Base-by-base conservation (phyloP, 2,888 invertebrate genomes). In the Timema podura region DNA sequence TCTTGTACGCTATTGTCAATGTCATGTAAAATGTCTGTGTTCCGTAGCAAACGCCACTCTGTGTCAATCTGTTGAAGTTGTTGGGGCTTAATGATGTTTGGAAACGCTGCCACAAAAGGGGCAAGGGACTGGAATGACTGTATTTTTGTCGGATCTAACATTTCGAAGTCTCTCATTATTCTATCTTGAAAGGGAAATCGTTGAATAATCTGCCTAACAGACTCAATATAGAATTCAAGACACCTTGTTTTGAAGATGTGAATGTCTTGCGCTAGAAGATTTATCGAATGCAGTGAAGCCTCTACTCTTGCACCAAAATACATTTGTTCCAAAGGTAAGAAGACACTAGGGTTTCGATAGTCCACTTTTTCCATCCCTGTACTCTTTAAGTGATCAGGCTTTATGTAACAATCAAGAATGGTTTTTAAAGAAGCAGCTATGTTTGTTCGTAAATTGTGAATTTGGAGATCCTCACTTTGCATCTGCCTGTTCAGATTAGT, bases 151-250 rank as follows among this genome's bases (percentile, higher is more conserved):
- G 9, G 57, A 57, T 57, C 57, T 13, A 57, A 57, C 16, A 15
- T 16, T 57, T 57, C n/a, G 15, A 57, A 9, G 30, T 57, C 30
- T 30, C 9, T 57, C 57, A 57, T 57, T 0, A 57, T n/a, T 16
- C 16, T 30, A n/a, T 57, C 13, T 9, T 30, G 15, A 15, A 57
- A 30, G 13, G 13, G 54, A n/a, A 57, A 57, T 13, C 15, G 57
- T n/a, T 57, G 10, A 48, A 13, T 7, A 46, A 65, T 65, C 16
- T 47, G n/a, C 6, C 15, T 45, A 10, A 65, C 46, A 45, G 48
- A 45, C 46, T 65, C 65, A 15, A 48, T 65, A 48, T 65, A 65
- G 11, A 65, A 48, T n/a, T 65, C n/a, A 8, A 65, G 65, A 47
- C 65, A 48, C 47, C 3, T 30, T 65, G n/a, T 46, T 65, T 65